Conservation (phyloP, 2,888 invertebrate species). For the Myopa tessellatipennis region DNA sequence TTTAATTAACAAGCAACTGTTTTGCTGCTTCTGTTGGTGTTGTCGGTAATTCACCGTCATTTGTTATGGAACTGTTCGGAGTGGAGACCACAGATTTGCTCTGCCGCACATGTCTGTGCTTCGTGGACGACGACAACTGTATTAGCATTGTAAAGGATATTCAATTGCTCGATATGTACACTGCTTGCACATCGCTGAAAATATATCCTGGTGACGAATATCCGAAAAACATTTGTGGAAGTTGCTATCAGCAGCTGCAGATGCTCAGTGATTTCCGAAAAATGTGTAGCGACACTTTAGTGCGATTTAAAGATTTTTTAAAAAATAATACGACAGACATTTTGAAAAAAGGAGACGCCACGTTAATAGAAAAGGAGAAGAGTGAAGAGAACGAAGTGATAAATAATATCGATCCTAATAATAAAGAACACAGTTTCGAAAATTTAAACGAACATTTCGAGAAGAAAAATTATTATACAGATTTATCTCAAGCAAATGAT, state of each 20-base stretch:
- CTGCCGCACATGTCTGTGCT: constrained; percentile 31
- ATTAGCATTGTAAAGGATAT: constrained; percentile 11
- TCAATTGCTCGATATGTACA: constrained; percentile 17
- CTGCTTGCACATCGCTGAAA: constrained; percentile 23
- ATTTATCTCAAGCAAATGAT: too few relatives aligned
- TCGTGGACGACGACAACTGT: constrained; percentile 10
- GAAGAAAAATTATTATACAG: too few relatives aligned
- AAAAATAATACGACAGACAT: constrained; percentile 4
- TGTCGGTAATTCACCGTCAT: constrained; percentile 3
- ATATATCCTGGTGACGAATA: constrained; percentile 22
- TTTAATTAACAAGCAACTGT: constrained; percentile 27
- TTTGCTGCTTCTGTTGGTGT: background rate
- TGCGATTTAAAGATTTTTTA: constrained; percentile 28
- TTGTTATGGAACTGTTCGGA: constrained; percentile 18
- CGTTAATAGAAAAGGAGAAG: background rate
- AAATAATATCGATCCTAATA: background rate
- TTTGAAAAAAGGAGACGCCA: constrained; percentile 11
- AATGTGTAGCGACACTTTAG: constrained; percentile 28
- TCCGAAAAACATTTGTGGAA: constrained; percentile 32
- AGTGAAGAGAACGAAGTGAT: background rate
- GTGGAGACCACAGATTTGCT: constrained; percentile 13
- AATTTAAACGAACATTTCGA: too few relatives aligned
- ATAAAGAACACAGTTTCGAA: background rate
- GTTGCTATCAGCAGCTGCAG: constrained; percentile 18
- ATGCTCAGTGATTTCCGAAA: constrained; percentile 6